phyloP scores from a whole-genome alignment of 2,888 invertebrate species.

The Rhogogaster chlorosoma region DNA sequence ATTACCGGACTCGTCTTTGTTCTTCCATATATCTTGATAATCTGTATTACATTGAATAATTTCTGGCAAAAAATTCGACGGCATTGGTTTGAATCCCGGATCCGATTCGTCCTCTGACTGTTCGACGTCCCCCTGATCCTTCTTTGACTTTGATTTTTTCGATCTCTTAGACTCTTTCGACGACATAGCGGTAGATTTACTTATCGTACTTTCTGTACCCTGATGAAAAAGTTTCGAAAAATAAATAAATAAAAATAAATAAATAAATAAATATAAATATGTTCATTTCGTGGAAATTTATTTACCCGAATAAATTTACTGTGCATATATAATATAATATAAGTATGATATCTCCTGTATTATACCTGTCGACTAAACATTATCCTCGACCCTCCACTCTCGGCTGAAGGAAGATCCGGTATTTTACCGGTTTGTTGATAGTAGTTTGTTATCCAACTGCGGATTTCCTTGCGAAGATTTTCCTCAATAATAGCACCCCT shows the following conservation, averaged over 20 bases:
- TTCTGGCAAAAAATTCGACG: slow-evolving; percentile 87
- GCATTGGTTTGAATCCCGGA: slow-evolving; percentile 83
- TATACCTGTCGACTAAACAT: slow-evolving; percentile 88
- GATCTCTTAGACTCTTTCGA: slow-evolving; percentile 88
- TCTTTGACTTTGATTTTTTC: slow-evolving; percentile 87
- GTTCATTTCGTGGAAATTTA: not conserved
- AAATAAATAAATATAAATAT: slow-evolving; percentile 12
- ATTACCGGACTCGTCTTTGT: slow-evolving; percentile 88
- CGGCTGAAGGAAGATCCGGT: slow-evolving; percentile 95
- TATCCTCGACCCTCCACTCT: slow-evolving; percentile 92
- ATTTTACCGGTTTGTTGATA: slow-evolving; percentile 91
- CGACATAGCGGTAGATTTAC: slow-evolving; percentile 86
- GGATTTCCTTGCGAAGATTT: slow-evolving; percentile 91
- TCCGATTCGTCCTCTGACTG: slow-evolving; percentile 83
- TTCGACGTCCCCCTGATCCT: slow-evolving; percentile 80
- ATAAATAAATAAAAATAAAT: slow-evolving; percentile 9
- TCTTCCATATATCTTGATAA: slow-evolving; percentile 92
- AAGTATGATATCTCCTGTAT: no score
- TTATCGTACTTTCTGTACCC: slow-evolving; percentile 89
- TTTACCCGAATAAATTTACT: no score
- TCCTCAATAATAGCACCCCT: slow-evolving; percentile 90
- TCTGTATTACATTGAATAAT: slow-evolving; percentile 87
- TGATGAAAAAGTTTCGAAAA: slow-evolving; percentile 59
- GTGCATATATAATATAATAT: no score
- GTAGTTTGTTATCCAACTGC: slow-evolving; percentile 92